Evolutionary conservation across 2,113 vertebrate genomes (phyloP), one percentile per base, ranked within the genome.

Genomic region (Saguinus midas): DNA sequence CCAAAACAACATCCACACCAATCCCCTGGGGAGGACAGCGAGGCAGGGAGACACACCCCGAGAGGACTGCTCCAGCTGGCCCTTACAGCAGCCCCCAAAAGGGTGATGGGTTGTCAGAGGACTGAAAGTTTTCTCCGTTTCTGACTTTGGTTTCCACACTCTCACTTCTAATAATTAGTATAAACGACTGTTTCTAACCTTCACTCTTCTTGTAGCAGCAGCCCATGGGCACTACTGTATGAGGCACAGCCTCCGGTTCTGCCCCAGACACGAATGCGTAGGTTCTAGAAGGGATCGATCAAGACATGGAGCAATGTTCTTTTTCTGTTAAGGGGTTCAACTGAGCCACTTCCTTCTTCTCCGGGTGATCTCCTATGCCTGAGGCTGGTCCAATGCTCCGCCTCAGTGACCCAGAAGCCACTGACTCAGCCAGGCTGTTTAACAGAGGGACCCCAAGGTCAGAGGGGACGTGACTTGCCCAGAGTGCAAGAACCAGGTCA

Each of bases 111-210:
- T 70, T 18, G 57, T 50, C 68, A 10, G 25, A 27, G 57, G 43
- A 68, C 45, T 10, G 2, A 9, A 11, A 55, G 17, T 27, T 3
- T 13, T 10, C 1, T 37, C 45, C 1, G 10, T 68, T 14, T 45
- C 16, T 21, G 21, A 20, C 29, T 64, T 21, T 8, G 35, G 18
- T 27, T 68, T 83, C 83, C 2, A 0, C 57, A 75, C 64, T 84
- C 96, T 97, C 96, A 61, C 96, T 97, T 97, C 98, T 98, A 98
- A 98, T 97, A 97, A 98, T 97, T 96, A 98, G 97, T 97, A 96
- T 95, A 96, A 97, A 98, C 97, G 91, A 89, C 90, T 75, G 86
- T 93, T 98, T 96, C 97, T 81, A 87, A 87, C 29, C 95, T 95
- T 93, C 55, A 57, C 83, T 92, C 89, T 89, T 98, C 98, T 90